phyloP scores from a whole-genome alignment of 1,140 invertebrate species.

The Zaprionus vittiger region DNA sequence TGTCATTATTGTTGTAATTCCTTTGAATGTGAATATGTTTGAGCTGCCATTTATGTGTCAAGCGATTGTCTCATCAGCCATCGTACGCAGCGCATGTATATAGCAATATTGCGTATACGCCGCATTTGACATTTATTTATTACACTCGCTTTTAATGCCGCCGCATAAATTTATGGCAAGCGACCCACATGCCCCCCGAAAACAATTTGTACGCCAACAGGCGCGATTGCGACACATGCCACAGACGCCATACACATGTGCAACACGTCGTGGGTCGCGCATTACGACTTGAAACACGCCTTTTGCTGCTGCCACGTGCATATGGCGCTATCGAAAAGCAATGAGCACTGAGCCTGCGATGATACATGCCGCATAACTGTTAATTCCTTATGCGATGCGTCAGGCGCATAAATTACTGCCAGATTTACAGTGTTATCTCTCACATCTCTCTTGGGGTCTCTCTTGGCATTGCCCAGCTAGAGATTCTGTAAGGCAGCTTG shows the following conservation, averaged over 20 bases:
- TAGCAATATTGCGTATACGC: constrained; percentile 72
- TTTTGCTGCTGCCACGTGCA: constrained; percentile 10
- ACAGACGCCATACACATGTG: constrained; percentile 39
- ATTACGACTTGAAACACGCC: constrained; percentile 36
- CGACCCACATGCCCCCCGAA: constrained; percentile 22
- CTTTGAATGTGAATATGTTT: constrained; percentile 32
- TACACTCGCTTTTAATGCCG: constrained; percentile 52
- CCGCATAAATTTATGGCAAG: constrained; percentile 70
- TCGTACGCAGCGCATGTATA: constrained; percentile 9
- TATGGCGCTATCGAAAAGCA: neutral
- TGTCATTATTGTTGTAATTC: constrained; percentile 69
- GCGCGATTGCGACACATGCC: constrained; percentile 24
- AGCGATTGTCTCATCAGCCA: constrained; percentile 63
- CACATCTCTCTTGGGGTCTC: constrained; percentile 5
- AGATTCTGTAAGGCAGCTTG: neutral
- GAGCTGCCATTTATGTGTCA: constrained; percentile 55
- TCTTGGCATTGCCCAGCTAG: neutral
- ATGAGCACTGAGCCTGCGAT: constrained; percentile 14
- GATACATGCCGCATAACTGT: constrained; percentile 25
- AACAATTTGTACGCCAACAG: constrained; percentile 57
- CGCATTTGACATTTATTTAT: constrained; percentile 65
- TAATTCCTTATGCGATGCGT: constrained; percentile 45
- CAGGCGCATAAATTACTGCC: constrained; percentile 64
- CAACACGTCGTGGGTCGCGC: constrained; percentile 62
- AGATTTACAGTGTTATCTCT: constrained; percentile 53